These are phyloP conservation scores for Cololabis saira DNA, from an alignment of 2,113 vertebrate species.

Conservation along the genomic window DNA sequence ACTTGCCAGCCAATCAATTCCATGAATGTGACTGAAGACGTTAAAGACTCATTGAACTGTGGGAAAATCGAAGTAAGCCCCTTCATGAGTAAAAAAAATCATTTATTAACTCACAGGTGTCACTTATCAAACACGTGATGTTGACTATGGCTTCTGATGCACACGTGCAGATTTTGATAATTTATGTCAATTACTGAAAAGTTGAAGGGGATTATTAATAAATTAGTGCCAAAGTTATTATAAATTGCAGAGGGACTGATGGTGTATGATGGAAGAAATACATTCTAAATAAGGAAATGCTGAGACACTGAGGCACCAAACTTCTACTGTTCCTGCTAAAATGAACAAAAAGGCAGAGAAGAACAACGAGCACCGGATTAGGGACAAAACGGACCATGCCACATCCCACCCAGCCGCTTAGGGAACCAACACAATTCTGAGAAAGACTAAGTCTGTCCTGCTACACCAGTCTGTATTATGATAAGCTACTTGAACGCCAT, in stretches of 20 bases:
- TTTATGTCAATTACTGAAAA: too few species aligned
- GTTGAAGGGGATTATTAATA: too few species aligned
- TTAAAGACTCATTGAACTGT: too few species aligned
- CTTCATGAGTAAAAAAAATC: too few species aligned
- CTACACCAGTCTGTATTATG: constrained; percentile 59
- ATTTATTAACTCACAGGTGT: too few species aligned
- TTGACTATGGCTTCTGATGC: too few species aligned
- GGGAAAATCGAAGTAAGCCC: too few species aligned
- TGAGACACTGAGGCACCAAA: constrained; percentile 16
- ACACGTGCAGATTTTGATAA: too few species aligned
- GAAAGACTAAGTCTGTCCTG: constrained; percentile 55
- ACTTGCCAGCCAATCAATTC: too few species aligned
- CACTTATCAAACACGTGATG: too few species aligned
- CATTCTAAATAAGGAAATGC: background rate
- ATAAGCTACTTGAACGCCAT: constrained; percentile 71
- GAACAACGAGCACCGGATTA: constrained; percentile 36
- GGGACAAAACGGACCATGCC: constrained; percentile 41
- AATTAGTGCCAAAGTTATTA: background rate
- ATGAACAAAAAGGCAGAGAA: constrained; percentile 41
- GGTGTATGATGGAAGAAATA: background rate
- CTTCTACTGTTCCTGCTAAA: constrained; percentile 23
- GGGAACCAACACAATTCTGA: constrained; percentile 64
- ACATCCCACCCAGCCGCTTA: constrained; percentile 53
- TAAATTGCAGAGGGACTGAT: background rate
- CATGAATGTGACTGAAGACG: too few species aligned